phyloP scores from a whole-genome alignment of 1,140 invertebrate genomes.

The Aphidius gifuensis region DNA sequence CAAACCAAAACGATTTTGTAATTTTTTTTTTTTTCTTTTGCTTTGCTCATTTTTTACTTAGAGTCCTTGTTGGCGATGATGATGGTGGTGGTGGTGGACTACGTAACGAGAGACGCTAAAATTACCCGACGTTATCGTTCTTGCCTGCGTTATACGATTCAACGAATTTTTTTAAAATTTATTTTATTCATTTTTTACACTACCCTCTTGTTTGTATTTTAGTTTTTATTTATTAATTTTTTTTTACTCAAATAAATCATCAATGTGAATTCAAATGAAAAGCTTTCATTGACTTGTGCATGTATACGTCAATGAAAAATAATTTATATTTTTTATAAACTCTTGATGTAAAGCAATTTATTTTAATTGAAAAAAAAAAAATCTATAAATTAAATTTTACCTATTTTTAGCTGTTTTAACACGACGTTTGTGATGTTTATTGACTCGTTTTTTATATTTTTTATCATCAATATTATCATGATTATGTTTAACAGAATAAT shows the following conservation, averaged over 20 bases:
- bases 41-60: too few relatives aligned
- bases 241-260: too few relatives aligned
- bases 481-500: slow-evolving; percentile 9
- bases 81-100: slow-evolving; percentile 5
- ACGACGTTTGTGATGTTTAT: slow-evolving; percentile 43
- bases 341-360: too few relatives aligned
- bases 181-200: not conserved
- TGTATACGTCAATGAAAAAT: too few relatives aligned
- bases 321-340: too few relatives aligned
- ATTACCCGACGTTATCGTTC: slow-evolving; percentile 25
- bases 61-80: not conserved
- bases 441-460: slow-evolving; percentile 17
- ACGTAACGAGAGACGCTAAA: slow-evolving; percentile 10
- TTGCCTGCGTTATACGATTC: slow-evolving; percentile 24
- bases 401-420: slow-evolving; percentile 49
- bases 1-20: too few relatives aligned
- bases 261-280: too few relatives aligned
- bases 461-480: slow-evolving; percentile 9
- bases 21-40: too few relatives aligned
- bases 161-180: not conserved
- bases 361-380: not conserved
- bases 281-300: too few relatives aligned
- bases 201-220: too few relatives aligned
- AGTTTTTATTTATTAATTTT: too few relatives aligned
- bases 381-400: slow-evolving; percentile 28